phyloP scores from a whole-genome alignment of 2,113 vertebrate genomes.

The Anarhynchus alexandrinus region DNA sequence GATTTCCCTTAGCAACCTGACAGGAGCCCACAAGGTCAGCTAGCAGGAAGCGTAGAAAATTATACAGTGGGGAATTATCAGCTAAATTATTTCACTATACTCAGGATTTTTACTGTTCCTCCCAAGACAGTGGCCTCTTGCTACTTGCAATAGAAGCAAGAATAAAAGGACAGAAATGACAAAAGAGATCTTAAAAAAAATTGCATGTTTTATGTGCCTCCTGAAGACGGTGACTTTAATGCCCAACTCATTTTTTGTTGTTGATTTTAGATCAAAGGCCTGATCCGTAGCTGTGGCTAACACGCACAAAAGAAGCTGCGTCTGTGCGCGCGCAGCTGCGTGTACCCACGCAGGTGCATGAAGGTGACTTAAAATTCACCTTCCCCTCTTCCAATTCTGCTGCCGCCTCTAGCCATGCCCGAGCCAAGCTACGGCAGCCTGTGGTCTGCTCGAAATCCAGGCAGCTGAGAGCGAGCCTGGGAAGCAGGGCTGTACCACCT shows the following conservation, averaged over 20 bases:
- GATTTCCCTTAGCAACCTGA: slow-evolving; percentile 84
- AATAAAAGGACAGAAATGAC: slow-evolving; percentile 78
- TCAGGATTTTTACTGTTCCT: slow-evolving; percentile 81
- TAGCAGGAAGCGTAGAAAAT: slow-evolving; percentile 83
- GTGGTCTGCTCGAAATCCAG: not conserved
- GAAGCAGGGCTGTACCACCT: not conserved
- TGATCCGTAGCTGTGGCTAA: not conserved
- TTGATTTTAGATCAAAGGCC: slow-evolving; percentile 40
- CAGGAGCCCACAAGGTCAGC: slow-evolving; percentile 84
- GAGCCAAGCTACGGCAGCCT: not conserved
- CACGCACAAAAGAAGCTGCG: not conserved
- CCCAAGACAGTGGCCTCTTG: slow-evolving; percentile 78
- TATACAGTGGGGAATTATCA: slow-evolving; percentile 84
- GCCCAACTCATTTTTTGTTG: slow-evolving; percentile 38
- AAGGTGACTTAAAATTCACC: slow-evolving; percentile 55
- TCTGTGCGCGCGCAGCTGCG: not conserved
- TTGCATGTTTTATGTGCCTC: slow-evolving; percentile 30
- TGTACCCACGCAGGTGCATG: not conserved
- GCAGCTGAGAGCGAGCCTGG: not conserved
- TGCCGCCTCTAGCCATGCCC: not conserved
- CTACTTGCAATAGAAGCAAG: slow-evolving; percentile 72
- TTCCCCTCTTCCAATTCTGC: not conserved
- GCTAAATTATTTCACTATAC: slow-evolving; percentile 84
- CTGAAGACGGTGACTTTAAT: slow-evolving; percentile 23
- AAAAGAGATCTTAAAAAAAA: slow-evolving; percentile 49